Evolutionary conservation across 2,797 vertebrate species (phyloP), one percentile per base, ranked within the genome.

Genomic region (Thamnophis elegans): DNA sequence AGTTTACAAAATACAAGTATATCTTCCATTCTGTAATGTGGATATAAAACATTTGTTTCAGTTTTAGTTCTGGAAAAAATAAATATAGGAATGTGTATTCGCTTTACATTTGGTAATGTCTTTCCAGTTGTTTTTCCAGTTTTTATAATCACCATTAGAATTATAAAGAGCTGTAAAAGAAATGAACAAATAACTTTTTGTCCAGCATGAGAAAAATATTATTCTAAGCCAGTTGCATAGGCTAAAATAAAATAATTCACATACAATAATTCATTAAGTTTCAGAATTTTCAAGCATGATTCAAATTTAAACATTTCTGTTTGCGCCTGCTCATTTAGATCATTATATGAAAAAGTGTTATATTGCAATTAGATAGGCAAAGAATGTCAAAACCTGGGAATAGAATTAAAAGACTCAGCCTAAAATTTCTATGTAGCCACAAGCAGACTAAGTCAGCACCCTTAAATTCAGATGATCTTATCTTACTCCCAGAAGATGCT

Each of bases 261-360:
- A 0, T 20, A 65, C 7, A 47, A 58, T 2, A 87, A 56, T 0
- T 68, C 1, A 20, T 2, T 62, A 12, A 36, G 89, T 13, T 1
- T 14, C 55, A 59, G 89, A 53, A n/a, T 36, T 89, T 93, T 25
- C 82, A 91, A 92, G 68, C 22, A 56, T 89, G 60, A 94, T 73
- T 91, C 26, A 6, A 91, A 95, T 90, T 9, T 51, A 92, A 51
- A 60, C 1, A 16, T 92, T 58, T 93, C 4, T 55, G 47, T 87
- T 92, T 65, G 20, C 2, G 5, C 20, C 10, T n/a, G 11, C 4
- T 55, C 4, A 54, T 85, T 92, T 11, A 36, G n/a, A 55, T 12
- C n/a, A 86, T 16, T n/a, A 22, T 32, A 73, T 47, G 28, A 5
- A 90, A 20, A 65, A 20, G 4, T 42, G 36, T 62, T 62, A 62